These are phyloP conservation scores for Drosophila bunnanda DNA, from an alignment of 2,888 invertebrate genomes.

Conservation along the genomic window DNA sequence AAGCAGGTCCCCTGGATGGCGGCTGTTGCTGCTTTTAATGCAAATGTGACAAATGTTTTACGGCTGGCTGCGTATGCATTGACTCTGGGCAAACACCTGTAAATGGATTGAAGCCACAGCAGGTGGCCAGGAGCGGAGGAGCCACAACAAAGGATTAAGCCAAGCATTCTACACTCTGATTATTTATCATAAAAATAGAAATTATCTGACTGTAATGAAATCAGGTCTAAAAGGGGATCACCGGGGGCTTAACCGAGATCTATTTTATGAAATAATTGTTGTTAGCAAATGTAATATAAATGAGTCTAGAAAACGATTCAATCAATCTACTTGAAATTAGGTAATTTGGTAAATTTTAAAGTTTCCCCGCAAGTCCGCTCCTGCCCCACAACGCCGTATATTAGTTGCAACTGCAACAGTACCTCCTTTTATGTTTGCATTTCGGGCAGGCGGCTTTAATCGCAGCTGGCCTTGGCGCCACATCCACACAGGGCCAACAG, in stretches of 20 bases:
- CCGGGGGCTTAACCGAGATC: neutral
- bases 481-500: constrained; percentile 13
- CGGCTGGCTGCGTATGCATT: constrained; percentile 74
- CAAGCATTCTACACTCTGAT: neutral
- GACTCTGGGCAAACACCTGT: constrained; percentile 79
- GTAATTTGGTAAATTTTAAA: too few relatives aligned
- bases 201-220: neutral
- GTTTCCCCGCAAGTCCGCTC: constrained; percentile 11
- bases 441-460: constrained; percentile 72
- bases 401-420: constrained; percentile 29
- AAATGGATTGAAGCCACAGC: constrained; percentile 68
- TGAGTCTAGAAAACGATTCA: neutral
- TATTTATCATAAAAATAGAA: neutral
- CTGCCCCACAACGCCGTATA: constrained; percentile 8
- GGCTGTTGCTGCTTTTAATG: constrained; percentile 66
- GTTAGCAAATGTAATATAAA: neutral
- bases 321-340: neutral
- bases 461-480: constrained; percentile 42
- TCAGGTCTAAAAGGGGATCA: neutral
- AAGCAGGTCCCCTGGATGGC: constrained; percentile 28
- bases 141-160: neutral
- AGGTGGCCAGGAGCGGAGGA: constrained; percentile 28
- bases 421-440: constrained; percentile 53
- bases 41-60: constrained; percentile 81
- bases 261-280: neutral